Evolutionary conservation across 2,797 vertebrate species (phyloP), one percentile per base, ranked within the genome.

Genomic region (Coreius guichenoti): DNA sequence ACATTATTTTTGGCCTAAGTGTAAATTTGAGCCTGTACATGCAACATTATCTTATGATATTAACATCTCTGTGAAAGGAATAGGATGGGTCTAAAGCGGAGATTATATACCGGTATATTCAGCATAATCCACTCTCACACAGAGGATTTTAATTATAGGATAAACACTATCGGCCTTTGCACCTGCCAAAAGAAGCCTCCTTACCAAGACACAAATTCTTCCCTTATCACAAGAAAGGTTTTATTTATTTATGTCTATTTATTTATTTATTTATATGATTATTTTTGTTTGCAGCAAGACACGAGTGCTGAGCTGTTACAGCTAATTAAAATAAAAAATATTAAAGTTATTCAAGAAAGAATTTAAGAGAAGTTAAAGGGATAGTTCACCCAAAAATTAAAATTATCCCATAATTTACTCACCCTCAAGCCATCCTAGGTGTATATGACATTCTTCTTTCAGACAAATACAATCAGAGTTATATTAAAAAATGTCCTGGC

Each of bases 241-340:
- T 76, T 77, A 67, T 83, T 83, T 76, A 54, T 81, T 81, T 56
- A 26, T 75, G 29, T 49, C 1, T 63, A 33, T 47, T 70, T 82
- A 45, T 58, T 69, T 79, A 17, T 68, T 43, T 19, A 45, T 72
- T 45, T 29, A 47, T 47, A 43, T 43, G 36, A 54, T 23, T 56
- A 39, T 56, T 58, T 83, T 79, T 19, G 47, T 82, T 80, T 58
- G 49, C 33, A 75, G 51, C 6, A 47, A 31, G 47, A 21, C 23
- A 43, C 39, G 33, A 80, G 67, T 73, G 67, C 67, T 80, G 80
- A 81, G 76, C 80, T 65, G 54, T 80, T 79, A 76, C 36, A 67
- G 73, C 86, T 86, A 54, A 80, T 86, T 86, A 76, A 88, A 85
- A 80, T 43, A 43, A 54, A 75, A 23, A 81, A 81, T 23, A 84